A percentile compares a stretch with the other conserved stretches of the same genome.
Evolutionary conservation across 2,797 vertebrate species (phyloP).

Genomic region (Melopsittacus undulatus): DNA sequence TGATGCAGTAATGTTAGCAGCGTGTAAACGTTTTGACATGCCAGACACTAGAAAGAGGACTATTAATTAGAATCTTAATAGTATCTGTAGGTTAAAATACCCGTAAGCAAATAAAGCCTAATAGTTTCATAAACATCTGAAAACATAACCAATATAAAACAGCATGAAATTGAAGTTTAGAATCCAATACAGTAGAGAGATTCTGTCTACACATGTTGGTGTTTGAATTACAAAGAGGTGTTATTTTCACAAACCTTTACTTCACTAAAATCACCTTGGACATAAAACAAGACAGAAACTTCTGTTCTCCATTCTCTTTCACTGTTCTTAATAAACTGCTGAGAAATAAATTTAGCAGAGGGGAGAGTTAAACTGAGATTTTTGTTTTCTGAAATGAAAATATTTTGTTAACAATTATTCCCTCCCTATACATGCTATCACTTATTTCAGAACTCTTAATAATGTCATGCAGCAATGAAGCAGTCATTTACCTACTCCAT

Average conservation of each 20-base stretch:
- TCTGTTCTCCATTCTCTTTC: not conserved
- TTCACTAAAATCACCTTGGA: not conserved
- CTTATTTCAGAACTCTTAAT: not conserved
- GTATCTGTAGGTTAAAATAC: not conserved
- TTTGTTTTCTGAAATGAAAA: not conserved
- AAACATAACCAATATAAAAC: not conserved
- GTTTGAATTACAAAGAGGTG: not conserved
- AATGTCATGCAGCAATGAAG: not conserved
- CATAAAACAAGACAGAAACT: not conserved
- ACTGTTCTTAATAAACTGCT: not conserved
- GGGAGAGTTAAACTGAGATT: not conserved
- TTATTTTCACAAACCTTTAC: not conserved
- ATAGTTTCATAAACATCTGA: not conserved
- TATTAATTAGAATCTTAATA: slow-evolving; percentile 1
- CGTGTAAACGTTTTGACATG: not conserved
- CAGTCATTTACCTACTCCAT: not conserved
- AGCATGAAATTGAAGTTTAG: not conserved
- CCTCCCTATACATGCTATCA: not conserved
- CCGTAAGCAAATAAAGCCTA: not conserved
- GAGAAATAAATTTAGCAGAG: not conserved
- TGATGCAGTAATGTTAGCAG: not conserved
- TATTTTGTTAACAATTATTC: not conserved
- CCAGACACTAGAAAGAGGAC: not conserved
- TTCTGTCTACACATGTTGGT: not conserved
- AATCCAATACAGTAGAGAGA: not conserved